Base-by-base conservation (phyloP, 2,113 vertebrate genomes). In the Oncorhynchus gorbuscha region DNA sequence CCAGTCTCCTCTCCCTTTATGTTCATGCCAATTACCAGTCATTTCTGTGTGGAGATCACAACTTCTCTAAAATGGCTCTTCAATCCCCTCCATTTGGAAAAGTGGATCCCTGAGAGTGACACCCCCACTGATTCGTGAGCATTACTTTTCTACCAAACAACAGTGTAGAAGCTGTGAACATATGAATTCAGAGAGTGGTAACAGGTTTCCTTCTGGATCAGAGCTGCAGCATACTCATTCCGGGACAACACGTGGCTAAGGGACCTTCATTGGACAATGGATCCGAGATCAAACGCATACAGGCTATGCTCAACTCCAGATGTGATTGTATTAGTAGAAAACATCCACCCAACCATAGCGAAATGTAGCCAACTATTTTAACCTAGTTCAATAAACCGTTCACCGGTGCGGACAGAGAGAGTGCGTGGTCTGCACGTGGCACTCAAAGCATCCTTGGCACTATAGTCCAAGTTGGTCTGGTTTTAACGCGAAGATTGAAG, bases 381-480 rank as follows among this genome's bases (percentile, higher is more conserved):
- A 88, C 85, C 80, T 85, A 82, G 87, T 70, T 66, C 86, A 90
- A 87, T 84, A 79, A 71, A 49, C 84, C 77, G 80, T 32, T 83
- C 86, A 81, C 79, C 89, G 87, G 90, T 89, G 90, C 87, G 89
- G 81, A 90, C 88, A 71, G 89, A 74, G 69, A 79, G 81, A 84
- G 83, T 75, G 78, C 83, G 83, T 85, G 81, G 81, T 74, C 62
- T 68, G 16, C 39, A 3, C 39, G 39, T 45, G 39, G 39, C 9
- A 45, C 39, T 45, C 39, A 11, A 11, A n/a, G 68, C 24, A 18
- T 18, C 71, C 30, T 73, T 6, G 61, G 45, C 84, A 81, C 83
- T 89, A 86, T 80, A 80, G 86, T 78, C 32, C 68, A 4, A 5
- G 30, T 58, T 45, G 76, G n/a, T 48, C 35, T 30, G 74, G 73